Base-by-base conservation (phyloP, 2,888 invertebrate genomes). In the Crepidodera aurea region DNA sequence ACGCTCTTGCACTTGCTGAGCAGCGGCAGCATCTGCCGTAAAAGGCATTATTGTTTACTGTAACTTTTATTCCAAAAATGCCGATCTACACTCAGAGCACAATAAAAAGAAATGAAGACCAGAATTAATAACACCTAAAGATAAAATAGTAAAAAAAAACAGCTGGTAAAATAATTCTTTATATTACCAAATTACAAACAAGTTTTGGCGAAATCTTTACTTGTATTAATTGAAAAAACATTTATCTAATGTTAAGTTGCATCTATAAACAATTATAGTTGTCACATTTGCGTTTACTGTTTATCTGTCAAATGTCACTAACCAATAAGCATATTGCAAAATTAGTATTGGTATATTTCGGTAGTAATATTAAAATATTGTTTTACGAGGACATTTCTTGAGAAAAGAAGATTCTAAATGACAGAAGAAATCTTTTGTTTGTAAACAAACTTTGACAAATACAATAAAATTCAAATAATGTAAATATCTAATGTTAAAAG, bases 1-100 rank as follows among this genome's bases (percentile, higher is more conserved):
- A 13, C 93, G 86, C 70, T 96, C 95, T 88, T 94, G 82, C 10
- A 86, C 79, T 72, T 79, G 73, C 71, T 88, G 88, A 1, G 91
- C 90, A 51, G 91, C 81, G 1, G 78, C 89, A 39, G 88, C 87
- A 81, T 92, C 92, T 69, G 90, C 90, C 51, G 91, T 90, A 69
- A 91, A 86, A 10, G 91, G 90, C 92, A 92, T 92, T 73, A 68
- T 82, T 63, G 10, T 12, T 19, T 8, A 5, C 10, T n/a, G 8
- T 12, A 34, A 7, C 34, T 22, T 48, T 27, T 42, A 3, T 50
- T 53, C 50, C 34, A 42, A 37, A 74, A 71, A 62, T 71, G 67
- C 60, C 72, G 82, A 72, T 81, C 82, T 62, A 85, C 73, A 71
- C 81, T 81, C 39, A 86, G 74, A 16, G 83, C 82, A 76, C 85